A percentile compares a stretch with the other conserved stretches of the same genome.
Conservation (phyloP, 2,113 vertebrate genomes). For the Notarius quadriscutis region DNA sequence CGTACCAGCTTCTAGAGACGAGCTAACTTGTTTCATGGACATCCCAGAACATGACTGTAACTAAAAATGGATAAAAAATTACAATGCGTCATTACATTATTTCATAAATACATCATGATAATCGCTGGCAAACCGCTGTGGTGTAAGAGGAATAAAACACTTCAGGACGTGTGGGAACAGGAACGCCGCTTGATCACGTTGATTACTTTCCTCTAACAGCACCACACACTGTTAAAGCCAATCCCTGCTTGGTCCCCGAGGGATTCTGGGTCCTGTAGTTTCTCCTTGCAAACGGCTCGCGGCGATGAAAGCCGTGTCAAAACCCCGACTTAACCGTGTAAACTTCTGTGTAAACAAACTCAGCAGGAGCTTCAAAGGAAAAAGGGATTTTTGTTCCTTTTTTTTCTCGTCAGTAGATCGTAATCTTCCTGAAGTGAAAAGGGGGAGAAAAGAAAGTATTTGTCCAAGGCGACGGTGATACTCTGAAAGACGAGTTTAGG, state of each 20-base stretch:
- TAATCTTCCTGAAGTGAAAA: slow-evolving; percentile 62
- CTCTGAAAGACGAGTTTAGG: slow-evolving; percentile 62
- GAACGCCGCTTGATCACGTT: neutral
- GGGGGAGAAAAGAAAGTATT: slow-evolving; percentile 60
- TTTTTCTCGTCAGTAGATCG: slow-evolving; percentile 67
- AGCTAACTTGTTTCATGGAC: neutral
- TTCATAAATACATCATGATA: neutral
- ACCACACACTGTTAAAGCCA: neutral
- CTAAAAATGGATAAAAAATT: neutral
- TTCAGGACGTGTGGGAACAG: neutral
- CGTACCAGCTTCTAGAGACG: neutral
- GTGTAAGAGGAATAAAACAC: neutral
- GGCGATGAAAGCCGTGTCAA: slow-evolving; percentile 71
- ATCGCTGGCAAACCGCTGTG: neutral
- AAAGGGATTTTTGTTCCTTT: slow-evolving; percentile 59
- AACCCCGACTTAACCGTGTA: slow-evolving; percentile 70
- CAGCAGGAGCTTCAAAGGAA: slow-evolving; percentile 70
- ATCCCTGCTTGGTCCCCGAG: slow-evolving; percentile 42
- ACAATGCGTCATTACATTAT: neutral
- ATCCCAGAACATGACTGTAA: neutral
- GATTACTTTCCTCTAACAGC: neutral
- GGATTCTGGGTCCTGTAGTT: slow-evolving; percentile 58
- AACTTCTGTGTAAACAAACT: slow-evolving; percentile 73
- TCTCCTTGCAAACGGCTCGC: slow-evolving; percentile 54
- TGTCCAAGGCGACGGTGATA: slow-evolving; percentile 70